phyloP scores from a whole-genome alignment of 2,888 invertebrate species.

The Galeruca laticollis region DNA sequence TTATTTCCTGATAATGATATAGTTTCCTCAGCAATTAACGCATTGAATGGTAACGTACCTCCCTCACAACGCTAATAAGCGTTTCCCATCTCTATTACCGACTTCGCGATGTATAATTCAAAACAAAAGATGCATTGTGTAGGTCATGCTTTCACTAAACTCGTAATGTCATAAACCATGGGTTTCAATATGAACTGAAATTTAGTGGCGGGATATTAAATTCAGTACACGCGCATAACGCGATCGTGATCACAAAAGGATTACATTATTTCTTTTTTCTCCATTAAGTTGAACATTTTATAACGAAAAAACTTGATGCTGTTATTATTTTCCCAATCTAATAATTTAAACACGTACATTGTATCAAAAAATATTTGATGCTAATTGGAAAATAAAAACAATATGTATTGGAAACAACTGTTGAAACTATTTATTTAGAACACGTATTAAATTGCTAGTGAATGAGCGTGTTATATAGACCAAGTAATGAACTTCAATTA shows the following conservation, averaged over 20 bases:
- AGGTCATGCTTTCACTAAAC: conserved; percentile 40
- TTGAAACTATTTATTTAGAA: too few relatives aligned
- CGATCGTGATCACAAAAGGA: conserved; percentile 11
- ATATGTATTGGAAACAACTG: too few relatives aligned
- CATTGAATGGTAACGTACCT: neutral
- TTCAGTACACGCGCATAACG: conserved; percentile 2
- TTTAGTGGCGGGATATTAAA: conserved; percentile 18
- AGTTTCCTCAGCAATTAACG: neutral
- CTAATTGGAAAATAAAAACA: too few relatives aligned
- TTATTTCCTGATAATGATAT: too few relatives aligned
- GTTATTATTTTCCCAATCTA: too few relatives aligned
- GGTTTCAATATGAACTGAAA: conserved; percentile 25
- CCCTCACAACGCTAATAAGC: neutral
- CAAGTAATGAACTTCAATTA: too few relatives aligned
- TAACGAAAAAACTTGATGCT: too few relatives aligned
- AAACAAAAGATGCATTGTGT: conserved; percentile 41
- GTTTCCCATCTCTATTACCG: conserved; percentile 12
- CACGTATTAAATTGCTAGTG: too few relatives aligned
- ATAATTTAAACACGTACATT: too few relatives aligned
- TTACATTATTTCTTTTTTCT: neutral
- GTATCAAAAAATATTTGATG: too few relatives aligned
- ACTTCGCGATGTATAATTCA: conserved; percentile 3
- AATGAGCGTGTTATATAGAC: too few relatives aligned
- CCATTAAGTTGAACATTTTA: too few relatives aligned
- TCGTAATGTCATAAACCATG: conserved; percentile 7